phyloP scores from a whole-genome alignment of 1,140 invertebrate genomes.

The Rhopalosiphum padi region DNA sequence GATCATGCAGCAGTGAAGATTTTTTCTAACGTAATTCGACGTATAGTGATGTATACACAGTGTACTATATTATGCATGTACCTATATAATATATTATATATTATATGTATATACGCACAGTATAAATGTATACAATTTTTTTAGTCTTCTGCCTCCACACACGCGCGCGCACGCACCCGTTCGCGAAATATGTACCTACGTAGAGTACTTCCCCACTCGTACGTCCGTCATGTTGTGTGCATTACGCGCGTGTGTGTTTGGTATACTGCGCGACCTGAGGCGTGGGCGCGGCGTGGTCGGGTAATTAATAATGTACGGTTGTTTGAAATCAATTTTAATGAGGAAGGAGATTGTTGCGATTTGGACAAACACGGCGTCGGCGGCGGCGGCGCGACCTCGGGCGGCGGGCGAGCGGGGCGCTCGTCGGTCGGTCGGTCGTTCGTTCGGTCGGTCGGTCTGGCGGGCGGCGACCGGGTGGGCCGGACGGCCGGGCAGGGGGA shows the following conservation, averaged over 20 bases:
- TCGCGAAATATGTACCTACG: background rate
- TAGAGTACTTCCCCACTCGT: background rate
- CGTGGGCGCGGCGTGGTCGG: background rate
- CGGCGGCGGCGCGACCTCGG: background rate
- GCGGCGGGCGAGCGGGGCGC: background rate
- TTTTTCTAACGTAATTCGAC: no score
- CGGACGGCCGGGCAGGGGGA: background rate
- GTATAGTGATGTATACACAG: no score
- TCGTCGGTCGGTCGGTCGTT: background rate
- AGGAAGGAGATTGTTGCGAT: slow-evolving; percentile 55
- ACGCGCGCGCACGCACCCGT: no score
- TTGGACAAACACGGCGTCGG: slow-evolving; percentile 40
- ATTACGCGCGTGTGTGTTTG: background rate
- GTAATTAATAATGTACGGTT: slow-evolving; percentile 44
- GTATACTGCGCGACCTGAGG: background rate
- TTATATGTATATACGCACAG: no score
- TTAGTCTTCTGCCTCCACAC: no score
- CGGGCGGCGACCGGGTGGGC: background rate
- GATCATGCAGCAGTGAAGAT: no score
- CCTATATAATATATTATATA: no score
- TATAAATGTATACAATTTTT: no score
- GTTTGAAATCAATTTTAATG: slow-evolving; percentile 52
- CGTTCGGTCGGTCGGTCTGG: background rate
- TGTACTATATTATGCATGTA: no score
- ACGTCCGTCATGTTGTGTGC: background rate